These are phyloP conservation scores for Fragum whitleyi DNA, from an alignment of 2,888 invertebrate species.

Conservation along the genomic window DNA sequence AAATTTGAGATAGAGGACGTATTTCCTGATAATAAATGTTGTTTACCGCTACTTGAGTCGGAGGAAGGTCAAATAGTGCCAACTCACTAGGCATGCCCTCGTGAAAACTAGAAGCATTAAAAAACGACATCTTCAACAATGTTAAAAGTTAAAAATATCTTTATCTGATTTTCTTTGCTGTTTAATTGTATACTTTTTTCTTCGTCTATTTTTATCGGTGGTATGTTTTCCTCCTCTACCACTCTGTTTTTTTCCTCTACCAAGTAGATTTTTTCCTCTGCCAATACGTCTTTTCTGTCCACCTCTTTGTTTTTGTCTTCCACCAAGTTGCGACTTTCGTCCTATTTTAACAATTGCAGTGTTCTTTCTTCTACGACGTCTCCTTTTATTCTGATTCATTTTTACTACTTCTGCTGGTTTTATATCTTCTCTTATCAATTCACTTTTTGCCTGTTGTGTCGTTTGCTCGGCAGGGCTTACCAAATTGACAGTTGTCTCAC, in stretches of 20 bases:
- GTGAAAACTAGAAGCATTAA: conserved; percentile 35
- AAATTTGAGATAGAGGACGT: conserved; percentile 39
- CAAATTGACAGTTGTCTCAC: conserved; percentile 34
- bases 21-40: conserved; percentile 39
- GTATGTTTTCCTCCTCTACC: background rate
- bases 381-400: conserved; percentile 27
- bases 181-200: background rate
- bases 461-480: conserved; percentile 54
- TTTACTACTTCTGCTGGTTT: conserved; percentile 34
- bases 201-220: too few species aligned
- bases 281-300: background rate
- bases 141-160: conserved; percentile 30
- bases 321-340: conserved; percentile 8
- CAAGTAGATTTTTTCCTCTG: conserved; percentile 11
- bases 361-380: background rate
- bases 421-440: conserved; percentile 48
- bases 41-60: conserved; percentile 29
- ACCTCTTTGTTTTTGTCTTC: background rate
- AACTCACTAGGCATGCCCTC: conserved; percentile 39
- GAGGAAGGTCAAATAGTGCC: conserved; percentile 43
- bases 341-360: conserved; percentile 8
- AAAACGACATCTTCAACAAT: conserved; percentile 32
- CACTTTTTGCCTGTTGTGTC: conserved; percentile 44
- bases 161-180: background rate
- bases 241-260: conserved; percentile 2